These are phyloP conservation scores for Pipistrellus pygmaeus DNA, from an alignment of 2,797 vertebrate species.

Conservation along the genomic window DNA sequence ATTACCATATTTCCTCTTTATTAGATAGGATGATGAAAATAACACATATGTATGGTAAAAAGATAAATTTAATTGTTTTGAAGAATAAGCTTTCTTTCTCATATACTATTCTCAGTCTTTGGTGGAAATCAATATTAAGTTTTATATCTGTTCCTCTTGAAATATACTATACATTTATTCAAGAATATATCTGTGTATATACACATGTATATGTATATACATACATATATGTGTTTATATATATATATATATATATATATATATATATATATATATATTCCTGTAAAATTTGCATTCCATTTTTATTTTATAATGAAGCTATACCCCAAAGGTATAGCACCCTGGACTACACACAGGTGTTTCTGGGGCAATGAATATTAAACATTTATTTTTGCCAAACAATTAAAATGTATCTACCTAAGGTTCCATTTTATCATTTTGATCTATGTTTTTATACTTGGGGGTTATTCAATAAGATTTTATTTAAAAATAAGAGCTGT, in stretches of 20 bases:
- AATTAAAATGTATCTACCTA: conserved; percentile 12
- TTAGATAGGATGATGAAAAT: background rate
- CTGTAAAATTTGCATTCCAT: background rate
- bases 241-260: no score
- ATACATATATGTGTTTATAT: background rate
- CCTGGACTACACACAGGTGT: background rate
- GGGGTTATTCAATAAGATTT: background rate
- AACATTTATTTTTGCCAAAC: conserved; percentile 66
- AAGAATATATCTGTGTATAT: background rate
- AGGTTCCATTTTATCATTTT: background rate
- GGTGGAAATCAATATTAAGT: conserved; percentile 8
- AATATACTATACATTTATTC: background rate
- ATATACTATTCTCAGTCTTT: background rate
- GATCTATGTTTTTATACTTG: conserved; percentile 9
- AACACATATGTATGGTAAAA: background rate
- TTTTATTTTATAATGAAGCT: conserved; percentile 22
- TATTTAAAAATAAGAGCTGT: conserved; percentile 38
- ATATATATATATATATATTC: background rate
- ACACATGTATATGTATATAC: background rate
- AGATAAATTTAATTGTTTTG: background rate
- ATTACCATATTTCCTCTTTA: no score
- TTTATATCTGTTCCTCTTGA: background rate
- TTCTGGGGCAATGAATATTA: conserved; percentile 39
- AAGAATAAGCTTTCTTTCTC: background rate
- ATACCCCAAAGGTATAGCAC: background rate